Base-by-base conservation (phyloP, 2,113 vertebrate genomes). In the Trachemys scripta region DNA sequence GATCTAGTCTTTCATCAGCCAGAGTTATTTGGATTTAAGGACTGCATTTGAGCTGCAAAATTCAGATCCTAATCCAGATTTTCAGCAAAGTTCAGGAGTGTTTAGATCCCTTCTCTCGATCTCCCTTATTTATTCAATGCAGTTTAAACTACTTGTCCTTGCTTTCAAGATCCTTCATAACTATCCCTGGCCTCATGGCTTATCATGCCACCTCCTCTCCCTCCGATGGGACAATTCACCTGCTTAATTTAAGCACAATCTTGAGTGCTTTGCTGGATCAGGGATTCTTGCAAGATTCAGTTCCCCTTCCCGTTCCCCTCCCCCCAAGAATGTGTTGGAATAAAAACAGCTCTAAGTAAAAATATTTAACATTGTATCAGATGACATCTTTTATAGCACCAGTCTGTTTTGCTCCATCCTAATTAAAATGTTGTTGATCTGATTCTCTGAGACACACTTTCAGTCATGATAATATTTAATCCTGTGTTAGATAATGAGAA, bases 21-120 rank as follows among this genome's bases (percentile, higher is more conserved):
- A 38, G 35, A 9, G 49, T 49, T 54, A 65, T 8, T 22, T n/a
- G 38, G 29, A 13, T 5, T 69, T 50, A 6, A 0, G 0, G 1
- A 16, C 8, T 35, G 42, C 45, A 22, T 2, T 19, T 42, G 14
- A 78, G 25, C 22, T 78, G n/a, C 65, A 38, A 38, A 38, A 20
- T 38, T 72, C n/a, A 38, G 35, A 72, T 47, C 75, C 25, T 24
- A 78, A 27, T 78, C 42, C 42, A 78, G 42, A 45, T 78, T 47
- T 76, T n/a, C 10, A 76, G 42, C n/a, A 76, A 38, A 6, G 72
- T 6, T 45, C 10, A 45, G 22, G 72, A 45, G 38, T 76, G 38
- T 45, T 76, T 78, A 11, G 25, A 16, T 78, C 42, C 22, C 75
- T 78, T 47, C 75, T 78, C 42, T 29, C 13, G 25, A 25, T 78